These are phyloP conservation scores for Chionoecetes opilio DNA, from an alignment of 1,140 invertebrate species.

Conservation along the genomic window DNA sequence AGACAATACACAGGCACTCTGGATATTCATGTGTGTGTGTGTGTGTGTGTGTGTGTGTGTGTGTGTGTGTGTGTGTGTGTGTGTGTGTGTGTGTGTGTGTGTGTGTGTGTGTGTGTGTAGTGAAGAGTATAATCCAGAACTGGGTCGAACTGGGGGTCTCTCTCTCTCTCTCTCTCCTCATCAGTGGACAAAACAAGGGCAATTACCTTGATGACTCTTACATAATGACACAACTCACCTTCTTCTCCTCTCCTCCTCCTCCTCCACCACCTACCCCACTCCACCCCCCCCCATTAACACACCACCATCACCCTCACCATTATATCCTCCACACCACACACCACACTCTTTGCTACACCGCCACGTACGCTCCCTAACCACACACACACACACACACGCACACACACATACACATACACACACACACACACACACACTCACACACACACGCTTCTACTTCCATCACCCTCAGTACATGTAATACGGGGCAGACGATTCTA, in stretches of 20 bases:
- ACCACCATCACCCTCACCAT: too few relatives aligned
- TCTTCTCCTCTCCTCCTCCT: background rate
- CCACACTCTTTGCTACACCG: too few relatives aligned
- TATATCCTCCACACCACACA: too few relatives aligned
- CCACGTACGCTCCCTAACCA: too few relatives aligned
- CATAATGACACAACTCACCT: background rate
- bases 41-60: slow-evolving; percentile 8
- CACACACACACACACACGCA: too few relatives aligned
- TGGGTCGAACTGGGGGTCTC: background rate
- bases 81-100: slow-evolving; percentile 27
- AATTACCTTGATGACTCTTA: slow-evolving; percentile 10
- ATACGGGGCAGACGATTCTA: background rate
- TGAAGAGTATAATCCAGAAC: slow-evolving; percentile 3
- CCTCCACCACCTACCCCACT: too few relatives aligned
- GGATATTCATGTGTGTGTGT: slow-evolving; percentile 1
- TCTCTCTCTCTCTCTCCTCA: slow-evolving; percentile 18
- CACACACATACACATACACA: too few relatives aligned
- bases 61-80: slow-evolving; percentile 21
- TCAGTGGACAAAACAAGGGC: background rate
- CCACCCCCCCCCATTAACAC: too few relatives aligned
- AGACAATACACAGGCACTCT: slow-evolving; percentile 27
- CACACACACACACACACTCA: background rate
- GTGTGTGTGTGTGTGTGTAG: slow-evolving; percentile 17
- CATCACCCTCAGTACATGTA: background rate
- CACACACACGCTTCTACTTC: background rate